phyloP scores from a whole-genome alignment of 2,113 vertebrate genomes.

The Otus sunia region DNA sequence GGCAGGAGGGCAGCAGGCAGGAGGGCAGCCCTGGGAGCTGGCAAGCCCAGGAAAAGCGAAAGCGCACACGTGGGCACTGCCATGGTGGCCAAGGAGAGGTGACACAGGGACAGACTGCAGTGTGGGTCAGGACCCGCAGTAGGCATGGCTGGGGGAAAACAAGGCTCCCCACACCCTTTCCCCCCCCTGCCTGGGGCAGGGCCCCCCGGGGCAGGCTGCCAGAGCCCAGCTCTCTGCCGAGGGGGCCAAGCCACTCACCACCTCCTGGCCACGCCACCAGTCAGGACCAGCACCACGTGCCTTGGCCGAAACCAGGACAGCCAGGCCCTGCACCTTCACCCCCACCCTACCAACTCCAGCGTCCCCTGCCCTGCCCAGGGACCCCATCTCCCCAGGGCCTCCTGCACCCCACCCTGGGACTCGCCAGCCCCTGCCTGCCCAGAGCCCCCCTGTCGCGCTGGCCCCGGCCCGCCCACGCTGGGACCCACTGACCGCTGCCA shows the following conservation, averaged over 20 bases:
- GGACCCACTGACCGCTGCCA: neutral
- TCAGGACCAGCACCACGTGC: neutral
- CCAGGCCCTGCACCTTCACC: neutral
- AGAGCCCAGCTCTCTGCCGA: neutral
- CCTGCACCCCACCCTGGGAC: neutral
- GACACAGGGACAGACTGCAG: neutral
- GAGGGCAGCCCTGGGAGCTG: neutral
- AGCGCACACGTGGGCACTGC: neutral
- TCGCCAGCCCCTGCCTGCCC: neutral
- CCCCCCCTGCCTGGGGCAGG: rapidly evolving
- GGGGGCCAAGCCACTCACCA: neutral
- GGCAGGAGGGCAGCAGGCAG: neutral
- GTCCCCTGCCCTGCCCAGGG: neutral
- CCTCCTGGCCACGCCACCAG: neutral
- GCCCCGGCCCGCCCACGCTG: neutral
- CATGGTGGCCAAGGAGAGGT: neutral
- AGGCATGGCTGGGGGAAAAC: neutral
- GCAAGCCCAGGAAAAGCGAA: neutral
- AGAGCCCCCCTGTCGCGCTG: neutral
- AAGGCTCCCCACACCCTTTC: neutral
- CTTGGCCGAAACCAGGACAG: neutral
- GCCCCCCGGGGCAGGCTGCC: neutral
- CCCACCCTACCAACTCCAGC: neutral
- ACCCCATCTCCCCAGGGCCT: neutral
- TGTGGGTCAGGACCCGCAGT: neutral